These are phyloP conservation scores for Pristiophorus japonicus DNA, from an alignment of 2,113 vertebrate species.

Conservation along the genomic window DNA sequence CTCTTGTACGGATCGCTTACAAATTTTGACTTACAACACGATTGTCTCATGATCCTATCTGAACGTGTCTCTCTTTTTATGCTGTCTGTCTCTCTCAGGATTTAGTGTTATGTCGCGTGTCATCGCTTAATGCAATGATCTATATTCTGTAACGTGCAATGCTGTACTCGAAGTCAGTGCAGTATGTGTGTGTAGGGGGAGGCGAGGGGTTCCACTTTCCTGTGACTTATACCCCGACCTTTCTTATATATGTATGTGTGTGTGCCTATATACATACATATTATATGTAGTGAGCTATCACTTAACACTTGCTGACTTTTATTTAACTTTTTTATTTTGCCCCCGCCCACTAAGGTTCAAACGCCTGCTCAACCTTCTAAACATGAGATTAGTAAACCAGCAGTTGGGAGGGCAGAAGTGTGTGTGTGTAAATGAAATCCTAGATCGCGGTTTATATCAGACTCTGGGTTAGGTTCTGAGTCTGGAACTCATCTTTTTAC, in stretches of 20 bases:
- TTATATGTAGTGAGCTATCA: neutral
- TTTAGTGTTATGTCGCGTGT: neutral
- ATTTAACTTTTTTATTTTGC: neutral
- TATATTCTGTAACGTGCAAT: neutral
- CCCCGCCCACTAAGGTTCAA: neutral
- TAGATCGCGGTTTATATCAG: conserved; percentile 14
- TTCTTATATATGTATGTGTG: no score
- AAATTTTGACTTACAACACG: neutral
- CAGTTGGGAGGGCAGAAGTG: neutral
- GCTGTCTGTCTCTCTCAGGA: neutral
- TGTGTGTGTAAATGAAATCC: neutral
- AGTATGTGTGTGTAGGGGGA: no score
- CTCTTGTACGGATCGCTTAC: neutral
- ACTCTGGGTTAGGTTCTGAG: neutral
- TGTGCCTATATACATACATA: no score
- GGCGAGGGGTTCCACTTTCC: neutral
- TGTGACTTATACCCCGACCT: neutral
- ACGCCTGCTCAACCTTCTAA: neutral
- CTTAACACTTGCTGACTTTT: neutral
- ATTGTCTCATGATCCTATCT: neutral
- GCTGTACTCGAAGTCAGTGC: neutral
- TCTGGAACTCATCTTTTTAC: conserved; percentile 26
- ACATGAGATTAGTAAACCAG: neutral
- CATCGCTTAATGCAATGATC: neutral
- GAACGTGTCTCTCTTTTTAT: neutral